phyloP scores from a whole-genome alignment of 2,888 invertebrate species.

The Amphipyra berbera region DNA sequence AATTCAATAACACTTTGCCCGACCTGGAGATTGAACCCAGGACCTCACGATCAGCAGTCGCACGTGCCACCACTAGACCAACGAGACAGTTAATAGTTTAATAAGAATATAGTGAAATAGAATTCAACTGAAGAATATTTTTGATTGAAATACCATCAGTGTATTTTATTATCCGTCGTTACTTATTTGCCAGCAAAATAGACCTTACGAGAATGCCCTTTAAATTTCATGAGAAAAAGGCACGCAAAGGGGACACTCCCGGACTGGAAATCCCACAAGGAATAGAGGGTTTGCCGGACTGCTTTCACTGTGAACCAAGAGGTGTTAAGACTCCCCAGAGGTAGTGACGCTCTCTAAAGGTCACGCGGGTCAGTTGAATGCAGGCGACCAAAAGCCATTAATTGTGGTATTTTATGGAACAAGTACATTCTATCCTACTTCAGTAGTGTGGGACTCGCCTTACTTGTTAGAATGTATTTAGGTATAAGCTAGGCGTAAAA shows the following conservation, averaged over 20 bases:
- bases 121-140: neutral
- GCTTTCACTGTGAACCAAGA: constrained; percentile 19
- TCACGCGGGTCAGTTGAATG: constrained; percentile 1
- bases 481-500: too few relatives aligned
- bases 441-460: too few relatives aligned
- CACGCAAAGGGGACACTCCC: constrained; percentile 34
- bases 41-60: too few relatives aligned
- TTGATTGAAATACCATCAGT: neutral
- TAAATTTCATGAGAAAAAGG: constrained; percentile 32
- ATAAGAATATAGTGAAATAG: neutral
- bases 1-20: too few relatives aligned
- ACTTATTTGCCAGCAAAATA: constrained; percentile 16
- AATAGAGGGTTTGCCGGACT: constrained; percentile 3
- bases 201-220: constrained; percentile 2
- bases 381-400: neutral
- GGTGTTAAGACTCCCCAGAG: constrained; percentile 19
- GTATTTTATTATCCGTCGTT: neutral
- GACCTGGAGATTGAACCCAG: too few relatives aligned
- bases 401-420: neutral
- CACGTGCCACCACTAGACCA: too few relatives aligned
- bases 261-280: constrained; percentile 19
- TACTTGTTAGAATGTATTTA: too few relatives aligned
- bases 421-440: too few relatives aligned
- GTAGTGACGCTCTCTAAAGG: neutral
- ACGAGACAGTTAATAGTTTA: too few relatives aligned